Evolutionary conservation across 2,888 invertebrate species (phyloP), one percentile per base, ranked within the genome.

Genomic region (Nudaria mundana): DNA sequence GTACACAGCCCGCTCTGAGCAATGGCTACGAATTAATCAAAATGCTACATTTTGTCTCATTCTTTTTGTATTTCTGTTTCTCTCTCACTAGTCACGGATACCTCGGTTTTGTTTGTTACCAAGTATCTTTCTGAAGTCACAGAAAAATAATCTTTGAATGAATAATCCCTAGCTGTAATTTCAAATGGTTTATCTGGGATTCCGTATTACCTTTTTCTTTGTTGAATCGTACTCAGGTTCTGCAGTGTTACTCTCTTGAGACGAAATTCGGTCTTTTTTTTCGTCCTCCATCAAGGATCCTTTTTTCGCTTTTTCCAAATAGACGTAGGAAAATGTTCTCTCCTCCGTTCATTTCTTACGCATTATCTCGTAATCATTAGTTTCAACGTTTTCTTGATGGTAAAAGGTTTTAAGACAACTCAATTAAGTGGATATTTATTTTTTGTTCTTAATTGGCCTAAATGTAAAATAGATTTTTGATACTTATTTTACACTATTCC

Each of bases 21-120:
- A 88, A 89, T 89, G 83, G 79, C 84, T 76, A 62, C 67, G 68
- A 79, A 89, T 89, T 89, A 88, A 89, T 89, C 89, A 89, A 89
- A 89, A 88, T 87, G 89, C 81, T 84, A 81, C 83, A 78, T 74
- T 71, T 74, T 73, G 66, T 88, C 86, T 74, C 84, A 47, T 73
- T 88, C 81, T 48, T 76, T 76, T 75, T 70, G 48, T 75, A 50
- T 47, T 43, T 54, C 55, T 63, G 51, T 82, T 81, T 67, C 71
- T 54, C 57, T 87, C 76, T 52, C 73, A 82, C 86, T 75, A 81
- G 80, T 81, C 81, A 77, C 67, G 76, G 81, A 80, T 81, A 83
- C 81, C 81, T 81, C 73, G 77, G 74, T 78, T 79, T 77, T 75
- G 71, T 71, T 62, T 65, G 62, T 59, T 59, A 49, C 57, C 57